Evolutionary conservation across 2,113 vertebrate species (phyloP).

Genomic region (Climacteris rufus): DNA sequence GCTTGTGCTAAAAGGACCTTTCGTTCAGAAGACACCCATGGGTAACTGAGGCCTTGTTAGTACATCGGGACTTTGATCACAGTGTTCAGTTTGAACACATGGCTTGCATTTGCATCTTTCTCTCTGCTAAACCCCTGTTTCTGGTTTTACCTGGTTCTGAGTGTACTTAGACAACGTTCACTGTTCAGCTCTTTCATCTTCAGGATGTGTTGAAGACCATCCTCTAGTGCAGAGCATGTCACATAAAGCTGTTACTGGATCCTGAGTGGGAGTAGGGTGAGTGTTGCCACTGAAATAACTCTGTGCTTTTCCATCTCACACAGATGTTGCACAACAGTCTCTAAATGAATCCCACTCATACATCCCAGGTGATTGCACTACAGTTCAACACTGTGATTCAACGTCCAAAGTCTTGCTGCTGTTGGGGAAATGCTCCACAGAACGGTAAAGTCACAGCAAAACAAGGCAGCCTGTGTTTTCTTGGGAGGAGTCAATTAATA

Average conservation of each 20-base stretch:
- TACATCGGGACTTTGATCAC: background rate
- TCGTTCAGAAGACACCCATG: background rate
- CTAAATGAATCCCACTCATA: background rate
- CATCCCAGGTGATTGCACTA: background rate
- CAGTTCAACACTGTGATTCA: background rate
- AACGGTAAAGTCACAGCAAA: background rate
- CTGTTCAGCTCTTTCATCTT: background rate
- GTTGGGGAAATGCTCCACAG: background rate
- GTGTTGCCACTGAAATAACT: background rate
- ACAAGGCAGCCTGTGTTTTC: background rate
- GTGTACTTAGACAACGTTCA: fast-evolving
- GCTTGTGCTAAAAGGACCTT: background rate
- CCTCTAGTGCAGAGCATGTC: background rate
- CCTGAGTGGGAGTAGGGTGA: background rate
- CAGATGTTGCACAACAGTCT: background rate
- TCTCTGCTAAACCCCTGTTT: background rate
- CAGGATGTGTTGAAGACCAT: background rate
- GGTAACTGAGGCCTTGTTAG: background rate
- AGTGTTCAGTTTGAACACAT: fast-evolving
- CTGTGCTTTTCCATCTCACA: background rate
- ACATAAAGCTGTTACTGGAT: background rate
- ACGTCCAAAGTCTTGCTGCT: background rate
- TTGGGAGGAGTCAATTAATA: background rate
- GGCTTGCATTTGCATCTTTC: background rate
- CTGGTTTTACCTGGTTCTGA: background rate